Conservation (phyloP, 2,888 invertebrate species). For the Abrostola triplasia region DNA sequence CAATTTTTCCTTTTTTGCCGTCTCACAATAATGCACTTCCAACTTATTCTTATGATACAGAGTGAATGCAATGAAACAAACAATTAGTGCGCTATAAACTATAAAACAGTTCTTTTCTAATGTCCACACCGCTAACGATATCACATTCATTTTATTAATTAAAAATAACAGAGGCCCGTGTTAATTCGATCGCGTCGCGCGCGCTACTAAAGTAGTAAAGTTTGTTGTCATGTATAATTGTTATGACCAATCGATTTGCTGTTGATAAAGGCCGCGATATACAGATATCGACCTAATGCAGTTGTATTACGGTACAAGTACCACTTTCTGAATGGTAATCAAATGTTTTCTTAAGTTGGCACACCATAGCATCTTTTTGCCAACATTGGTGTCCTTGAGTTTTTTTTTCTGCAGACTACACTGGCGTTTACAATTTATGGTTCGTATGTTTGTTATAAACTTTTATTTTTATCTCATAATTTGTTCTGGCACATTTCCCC, state of each 20-base stretch:
- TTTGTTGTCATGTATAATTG: slow-evolving; percentile 55
- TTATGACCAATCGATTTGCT: slow-evolving; percentile 34
- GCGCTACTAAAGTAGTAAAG: slow-evolving; percentile 49
- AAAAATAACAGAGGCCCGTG: slow-evolving; percentile 33
- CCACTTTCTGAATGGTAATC: neutral
- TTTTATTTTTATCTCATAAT: slow-evolving; percentile 34
- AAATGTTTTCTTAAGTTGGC: slow-evolving; percentile 35
- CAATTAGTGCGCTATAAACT: slow-evolving; percentile 76
- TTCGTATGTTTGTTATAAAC: slow-evolving; percentile 29
- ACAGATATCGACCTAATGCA: slow-evolving; percentile 40
- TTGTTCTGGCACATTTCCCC: slow-evolving; percentile 6
- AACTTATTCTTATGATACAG: slow-evolving; percentile 79
- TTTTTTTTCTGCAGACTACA: slow-evolving; percentile 39
- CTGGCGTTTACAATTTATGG: slow-evolving; percentile 21
- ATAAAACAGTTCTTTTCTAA: slow-evolving; percentile 82
- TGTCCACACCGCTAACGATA: slow-evolving; percentile 78
- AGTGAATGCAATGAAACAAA: slow-evolving; percentile 78
- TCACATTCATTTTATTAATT: slow-evolving; percentile 74
- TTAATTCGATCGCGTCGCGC: slow-evolving; percentile 38
- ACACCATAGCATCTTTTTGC: slow-evolving; percentile 51
- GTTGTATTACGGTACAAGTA: slow-evolving; percentile 16
- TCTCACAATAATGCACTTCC: slow-evolving; percentile 68
- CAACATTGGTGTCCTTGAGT: slow-evolving; percentile 49
- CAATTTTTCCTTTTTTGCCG: slow-evolving; percentile 69
- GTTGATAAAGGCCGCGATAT: slow-evolving; percentile 24